phyloP scores from a whole-genome alignment of 2,797 vertebrate genomes.

The Eidolon dupreanum region DNA sequence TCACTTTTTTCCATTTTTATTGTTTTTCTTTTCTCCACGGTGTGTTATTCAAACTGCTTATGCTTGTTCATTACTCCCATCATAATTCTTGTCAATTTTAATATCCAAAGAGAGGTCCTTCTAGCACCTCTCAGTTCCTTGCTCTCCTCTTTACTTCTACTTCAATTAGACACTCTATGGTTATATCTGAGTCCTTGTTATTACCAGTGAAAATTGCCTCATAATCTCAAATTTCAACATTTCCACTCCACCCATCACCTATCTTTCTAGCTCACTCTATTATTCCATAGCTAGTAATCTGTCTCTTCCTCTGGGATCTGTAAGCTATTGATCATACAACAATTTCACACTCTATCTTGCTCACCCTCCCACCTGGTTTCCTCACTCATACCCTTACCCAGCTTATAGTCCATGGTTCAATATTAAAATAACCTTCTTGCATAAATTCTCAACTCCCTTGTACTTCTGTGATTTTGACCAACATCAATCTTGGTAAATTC shows the following conservation, averaged over 20 bases:
- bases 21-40: background rate
- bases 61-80: background rate
- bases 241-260: background rate
- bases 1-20: background rate
- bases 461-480: background rate
- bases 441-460: background rate
- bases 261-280: background rate
- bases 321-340: background rate
- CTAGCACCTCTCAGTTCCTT: background rate
- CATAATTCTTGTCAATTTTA: constrained; percentile 1
- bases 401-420: background rate
- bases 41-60: background rate
- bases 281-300: background rate
- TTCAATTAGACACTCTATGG: background rate
- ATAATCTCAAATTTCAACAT: background rate
- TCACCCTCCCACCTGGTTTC: background rate
- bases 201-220: background rate
- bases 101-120: background rate
- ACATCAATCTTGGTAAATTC: background rate
- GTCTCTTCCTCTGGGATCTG: background rate
- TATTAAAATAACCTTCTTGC: background rate
- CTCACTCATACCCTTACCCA: background rate
- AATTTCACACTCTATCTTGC: background rate
- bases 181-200: background rate
- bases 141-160: background rate